Conservation (phyloP, 2,888 invertebrate genomes). For the Calameuta filiformis region DNA sequence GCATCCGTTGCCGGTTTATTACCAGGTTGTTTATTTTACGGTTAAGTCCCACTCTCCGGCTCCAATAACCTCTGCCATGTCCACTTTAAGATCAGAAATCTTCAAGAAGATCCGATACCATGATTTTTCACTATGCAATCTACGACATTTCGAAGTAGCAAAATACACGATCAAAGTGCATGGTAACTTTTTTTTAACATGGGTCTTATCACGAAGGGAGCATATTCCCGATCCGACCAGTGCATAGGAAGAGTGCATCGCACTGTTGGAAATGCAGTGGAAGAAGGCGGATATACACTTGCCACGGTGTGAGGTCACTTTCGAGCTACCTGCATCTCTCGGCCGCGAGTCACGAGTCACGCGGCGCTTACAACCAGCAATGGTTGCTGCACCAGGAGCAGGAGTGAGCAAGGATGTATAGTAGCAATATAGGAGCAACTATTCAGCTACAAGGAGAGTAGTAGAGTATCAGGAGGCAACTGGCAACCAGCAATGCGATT, state of each 20-base stretch:
- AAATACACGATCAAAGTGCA: not conserved
- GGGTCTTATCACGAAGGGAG: not conserved
- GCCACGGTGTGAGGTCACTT: slow-evolving; percentile 39
- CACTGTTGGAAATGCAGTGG: slow-evolving; percentile 10
- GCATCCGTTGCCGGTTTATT: slow-evolving; percentile 50
- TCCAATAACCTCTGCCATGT: too few relatives aligned
- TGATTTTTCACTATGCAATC: too few relatives aligned
- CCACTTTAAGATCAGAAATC: too few relatives aligned
- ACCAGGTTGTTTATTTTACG: slow-evolving; percentile 50
- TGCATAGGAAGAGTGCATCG: slow-evolving; percentile 5
- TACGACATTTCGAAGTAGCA: too few relatives aligned
- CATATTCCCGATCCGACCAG: not conserved
- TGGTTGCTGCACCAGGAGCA: too few relatives aligned
- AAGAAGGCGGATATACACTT: slow-evolving; percentile 45
- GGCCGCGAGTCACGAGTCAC: slow-evolving; percentile 34
- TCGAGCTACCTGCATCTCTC: slow-evolving; percentile 42
- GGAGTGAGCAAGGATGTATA: too few relatives aligned
- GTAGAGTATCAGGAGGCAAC: too few relatives aligned
- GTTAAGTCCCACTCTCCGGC: slow-evolving; percentile 16
- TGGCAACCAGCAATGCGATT: slow-evolving; percentile 18
- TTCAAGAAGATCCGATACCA: too few relatives aligned
- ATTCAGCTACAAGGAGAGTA: too few relatives aligned
- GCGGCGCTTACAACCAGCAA: too few relatives aligned
- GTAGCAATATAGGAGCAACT: too few relatives aligned
- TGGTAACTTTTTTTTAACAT: not conserved